Conservation (phyloP, 1,140 invertebrate genomes). For the Mylabris phalerata region DNA sequence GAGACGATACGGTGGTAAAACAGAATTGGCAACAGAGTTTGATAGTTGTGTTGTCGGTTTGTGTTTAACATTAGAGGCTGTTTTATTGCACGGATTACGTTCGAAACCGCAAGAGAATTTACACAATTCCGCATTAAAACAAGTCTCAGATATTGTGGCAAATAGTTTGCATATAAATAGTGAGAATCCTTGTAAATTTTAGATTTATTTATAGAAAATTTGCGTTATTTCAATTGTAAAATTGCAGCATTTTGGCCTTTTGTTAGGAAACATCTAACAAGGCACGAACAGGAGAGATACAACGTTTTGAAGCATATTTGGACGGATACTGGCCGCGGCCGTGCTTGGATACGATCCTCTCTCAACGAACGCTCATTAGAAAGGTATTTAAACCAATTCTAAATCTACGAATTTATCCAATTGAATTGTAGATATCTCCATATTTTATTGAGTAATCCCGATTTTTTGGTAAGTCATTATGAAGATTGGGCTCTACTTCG, state of each 20-base stretch:
- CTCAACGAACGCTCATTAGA: conserved; percentile 86
- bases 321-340: conserved; percentile 72
- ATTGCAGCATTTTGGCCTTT: conserved; percentile 55
- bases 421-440: conserved; percentile 55
- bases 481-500: conserved; percentile 76
- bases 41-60: conserved; percentile 57
- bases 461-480: conserved; percentile 65
- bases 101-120: conserved; percentile 33
- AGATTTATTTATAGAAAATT: conserved; percentile 4
- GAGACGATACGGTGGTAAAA: conserved; percentile 72
- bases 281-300: conserved; percentile 82
- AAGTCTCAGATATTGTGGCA: conserved; percentile 40
- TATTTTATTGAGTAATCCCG: conserved; percentile 60
- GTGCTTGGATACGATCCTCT: conserved; percentile 79
- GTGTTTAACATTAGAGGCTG: conserved; percentile 62
- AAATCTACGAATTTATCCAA: conserved; percentile 23
- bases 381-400: conserved; percentile 44
- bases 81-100: conserved; percentile 63
- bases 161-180: conserved; percentile 34
- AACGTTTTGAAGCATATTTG: conserved; percentile 70
- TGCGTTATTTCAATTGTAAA: background rate
- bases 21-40: conserved; percentile 80
- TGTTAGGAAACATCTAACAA: conserved; percentile 65
- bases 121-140: conserved; percentile 35
- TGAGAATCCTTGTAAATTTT: conserved; percentile 34